phyloP scores from a whole-genome alignment of 1,140 invertebrate species.

The Saccostrea glomerata region DNA sequence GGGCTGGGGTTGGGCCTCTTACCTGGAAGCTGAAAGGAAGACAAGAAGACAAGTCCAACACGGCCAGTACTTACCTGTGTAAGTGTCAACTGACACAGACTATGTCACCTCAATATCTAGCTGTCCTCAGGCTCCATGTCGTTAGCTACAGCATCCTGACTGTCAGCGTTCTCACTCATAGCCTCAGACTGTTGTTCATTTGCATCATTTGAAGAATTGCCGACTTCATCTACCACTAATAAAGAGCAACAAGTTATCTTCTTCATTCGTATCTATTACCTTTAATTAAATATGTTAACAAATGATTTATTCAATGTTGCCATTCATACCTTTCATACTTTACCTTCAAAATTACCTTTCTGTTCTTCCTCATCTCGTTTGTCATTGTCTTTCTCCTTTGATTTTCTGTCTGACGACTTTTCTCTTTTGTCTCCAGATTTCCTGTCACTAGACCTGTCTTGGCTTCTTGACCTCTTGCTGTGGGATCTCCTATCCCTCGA shows the following conservation, averaged over 20 bases:
- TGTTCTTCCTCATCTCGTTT: background rate
- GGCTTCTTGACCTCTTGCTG: background rate
- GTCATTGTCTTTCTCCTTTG: background rate
- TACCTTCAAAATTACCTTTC: background rate
- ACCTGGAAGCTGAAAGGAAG: conserved; percentile 35
- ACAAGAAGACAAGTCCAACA: conserved; percentile 5
- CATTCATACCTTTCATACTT: too few species aligned
- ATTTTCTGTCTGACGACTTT: background rate
- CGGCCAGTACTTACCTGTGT: background rate
- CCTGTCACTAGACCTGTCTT: background rate
- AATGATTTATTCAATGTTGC: too few species aligned
- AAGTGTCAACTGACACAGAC: conserved; percentile 38
- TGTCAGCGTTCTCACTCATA: background rate
- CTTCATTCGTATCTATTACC: background rate
- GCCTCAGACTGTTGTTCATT: background rate
- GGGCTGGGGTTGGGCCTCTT: background rate
- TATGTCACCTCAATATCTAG: conserved; percentile 41
- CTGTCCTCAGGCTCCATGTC: background rate
- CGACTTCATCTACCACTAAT: background rate
- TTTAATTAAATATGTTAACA: background rate
- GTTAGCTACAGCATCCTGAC: background rate
- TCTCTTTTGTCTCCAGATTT: background rate
- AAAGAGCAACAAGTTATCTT: background rate
- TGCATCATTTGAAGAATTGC: background rate
- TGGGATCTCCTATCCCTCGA: conserved; percentile 38